Evolutionary conservation across 2,797 vertebrate species (phyloP), one percentile per base, ranked within the genome.

Genomic region (Remorina albescens): DNA sequence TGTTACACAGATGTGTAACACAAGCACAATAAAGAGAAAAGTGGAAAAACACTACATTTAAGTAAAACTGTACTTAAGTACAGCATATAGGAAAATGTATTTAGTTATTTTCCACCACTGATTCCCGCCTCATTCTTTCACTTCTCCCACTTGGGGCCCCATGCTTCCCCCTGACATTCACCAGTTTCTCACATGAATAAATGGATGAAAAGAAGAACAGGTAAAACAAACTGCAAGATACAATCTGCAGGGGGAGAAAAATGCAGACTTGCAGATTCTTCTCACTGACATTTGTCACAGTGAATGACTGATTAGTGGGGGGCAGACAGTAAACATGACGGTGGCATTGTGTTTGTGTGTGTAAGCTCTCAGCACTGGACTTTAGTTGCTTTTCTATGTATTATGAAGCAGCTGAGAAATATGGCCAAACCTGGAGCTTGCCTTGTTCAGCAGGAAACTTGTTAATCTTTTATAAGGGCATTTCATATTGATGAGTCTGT

Each of bases 211-310:
- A 56, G 58, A 75, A 55, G 19, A 79, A 67, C 78, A 81, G 78
- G 78, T 83, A 82, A 78, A 85, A 82, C 68, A 72, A 83, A 84
- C 21, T 59, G 58, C 44, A 46, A 59, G 51, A 80, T 61, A 75
- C 42, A 74, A 86, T 78, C 86, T 81, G 71, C 85, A 81, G 84
- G 81, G 82, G 69, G 63, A 76, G 79, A 88, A 91, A 93, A 91
- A 82, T 91, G 91, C 91, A 57, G 79, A 89, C 86, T 91, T 92
- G 89, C 92, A 89, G 77, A 89, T 93, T 93, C 89, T 80, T 89
- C 88, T 78, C 91, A 86, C 88, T 76, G 42, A 88, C 80, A 86
- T 93, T 90, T 91, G 86, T 89, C 82, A 82, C 78, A 21, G 77
- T 93, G 84, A 94, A 94, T 93, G 89, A 86, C 82, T 92, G 90